Evolutionary conservation across 2,113 vertebrate genomes (phyloP), one percentile per base, ranked within the genome.

Genomic region (Triplophysa siluroides): DNA sequence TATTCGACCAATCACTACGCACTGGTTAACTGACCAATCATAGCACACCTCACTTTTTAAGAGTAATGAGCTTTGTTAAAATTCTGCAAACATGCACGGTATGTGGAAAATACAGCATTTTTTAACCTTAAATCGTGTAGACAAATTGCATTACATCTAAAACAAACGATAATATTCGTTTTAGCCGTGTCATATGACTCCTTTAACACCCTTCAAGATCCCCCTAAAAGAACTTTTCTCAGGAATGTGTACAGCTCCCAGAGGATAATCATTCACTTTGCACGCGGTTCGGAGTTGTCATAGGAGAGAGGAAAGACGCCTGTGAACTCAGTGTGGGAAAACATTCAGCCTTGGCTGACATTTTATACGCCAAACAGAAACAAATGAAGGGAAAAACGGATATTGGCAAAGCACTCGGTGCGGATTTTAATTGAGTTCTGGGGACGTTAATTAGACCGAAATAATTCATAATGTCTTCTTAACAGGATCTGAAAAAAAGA

Each of bases 151-250:
- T 29, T 29, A 29, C 29, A 29, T 4, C 29, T 29, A 29, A 29
- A 29, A 29, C 29, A 29, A 29, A 29, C 3, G 3, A 29, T 29
- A 29, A 29, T 29, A 29, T 4, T 4, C 29, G 29, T 29, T 29
- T 29, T 29, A 29, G 29, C 3, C 3, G 29, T 29, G 29, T 29
- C 29, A 29, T 29, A 29, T 29, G 4, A 29, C 4, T 4, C 29
- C 29, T 29, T 29, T 29, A 71, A 81, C 82, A 75, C 80, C 83
- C 78, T 67, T 52, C 9, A 84, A 69, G 21, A 68, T 82, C 74
- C 76, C 43, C 63, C 8, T 38, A 50, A 54, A 67, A 80, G 74
- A 16, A 60, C 61, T 82, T 82, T 83, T 81, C 81, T 78, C 38
- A 75, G 81, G 82, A 76, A 23, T 14, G 54, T 78, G 77, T 61